Evolutionary conservation across 2,797 vertebrate species (phyloP).

Genomic region (Serranus cabrilla): DNA sequence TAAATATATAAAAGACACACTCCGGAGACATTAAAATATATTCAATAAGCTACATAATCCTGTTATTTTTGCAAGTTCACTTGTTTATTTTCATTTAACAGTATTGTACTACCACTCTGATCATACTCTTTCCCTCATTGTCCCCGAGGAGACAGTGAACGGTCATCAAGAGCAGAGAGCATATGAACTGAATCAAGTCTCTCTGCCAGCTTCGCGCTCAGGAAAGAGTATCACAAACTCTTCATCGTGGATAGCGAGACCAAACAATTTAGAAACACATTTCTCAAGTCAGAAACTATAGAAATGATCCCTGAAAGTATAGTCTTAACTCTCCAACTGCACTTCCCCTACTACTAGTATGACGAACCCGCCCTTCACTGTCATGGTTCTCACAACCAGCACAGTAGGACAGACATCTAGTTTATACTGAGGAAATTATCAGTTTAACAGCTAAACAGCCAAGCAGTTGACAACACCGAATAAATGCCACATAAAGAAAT

Average conservation of each 20-base stretch:
- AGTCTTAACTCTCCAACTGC: accelerated
- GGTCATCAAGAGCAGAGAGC: slow-evolving; percentile 72
- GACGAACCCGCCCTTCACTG: accelerated
- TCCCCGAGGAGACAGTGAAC: slow-evolving; percentile 31
- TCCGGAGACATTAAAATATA: no score
- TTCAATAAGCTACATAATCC: no score
- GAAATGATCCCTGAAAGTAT: slow-evolving; percentile 89
- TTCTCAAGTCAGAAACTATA: slow-evolving; percentile 81
- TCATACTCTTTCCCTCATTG: slow-evolving; percentile 37
- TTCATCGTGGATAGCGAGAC: slow-evolving; percentile 82
- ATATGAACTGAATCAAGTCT: accelerated
- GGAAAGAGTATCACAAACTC: slow-evolving; percentile 20
- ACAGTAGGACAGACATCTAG: slow-evolving; percentile 4
- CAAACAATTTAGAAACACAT: slow-evolving; percentile 74
- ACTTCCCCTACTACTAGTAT: accelerated
- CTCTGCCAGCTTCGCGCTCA: slow-evolving; percentile 65
- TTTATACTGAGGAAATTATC: slow-evolving; percentile 45
- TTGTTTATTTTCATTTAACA: no score
- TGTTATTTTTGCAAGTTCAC: no score
- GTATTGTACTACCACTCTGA: slow-evolving; percentile 55
- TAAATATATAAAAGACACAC: no score
- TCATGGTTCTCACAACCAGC: slow-evolving; percentile 31
- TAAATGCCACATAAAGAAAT: background rate
- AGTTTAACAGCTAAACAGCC: background rate
- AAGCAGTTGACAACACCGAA: background rate